Conservation (phyloP, 2,113 vertebrate species). For the Mirza zaza region DNA sequence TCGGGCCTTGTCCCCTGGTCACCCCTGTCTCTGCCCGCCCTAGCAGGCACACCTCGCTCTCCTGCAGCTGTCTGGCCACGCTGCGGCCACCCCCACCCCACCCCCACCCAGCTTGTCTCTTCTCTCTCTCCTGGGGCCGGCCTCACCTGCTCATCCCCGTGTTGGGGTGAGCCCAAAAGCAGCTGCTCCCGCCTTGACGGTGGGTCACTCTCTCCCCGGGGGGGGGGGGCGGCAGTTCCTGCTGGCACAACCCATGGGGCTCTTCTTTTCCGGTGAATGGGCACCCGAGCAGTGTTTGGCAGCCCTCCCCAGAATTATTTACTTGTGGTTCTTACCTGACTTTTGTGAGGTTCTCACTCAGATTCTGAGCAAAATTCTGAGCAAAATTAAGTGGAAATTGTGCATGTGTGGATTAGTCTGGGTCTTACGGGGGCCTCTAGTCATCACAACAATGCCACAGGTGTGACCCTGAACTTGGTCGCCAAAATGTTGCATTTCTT, state of each 20-base stretch:
- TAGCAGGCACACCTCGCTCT: not conserved
- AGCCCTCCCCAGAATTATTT: not conserved
- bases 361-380: not conserved
- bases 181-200: not conserved
- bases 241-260: too few species aligned
- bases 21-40: not conserved
- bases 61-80: not conserved
- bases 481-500: not conserved
- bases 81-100: rapidly evolving
- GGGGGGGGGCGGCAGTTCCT: rapidly evolving
- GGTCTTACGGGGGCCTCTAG: not conserved
- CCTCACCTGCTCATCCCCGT: not conserved
- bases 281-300: too few species aligned
- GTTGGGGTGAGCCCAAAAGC: not conserved
- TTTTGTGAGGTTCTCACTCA: not conserved
- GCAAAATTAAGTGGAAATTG: not conserved
- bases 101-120: not conserved
- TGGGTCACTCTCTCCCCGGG: not conserved
- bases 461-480: rapidly evolving
- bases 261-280: not conserved
- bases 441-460: not conserved
- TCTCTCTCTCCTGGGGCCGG: not conserved
- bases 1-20: rapidly evolving
- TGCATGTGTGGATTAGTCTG: not conserved
- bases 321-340: not conserved